Evolutionary conservation across 2,797 vertebrate species (phyloP), one percentile per base, ranked within the genome.

Genomic region (Myioborus miniatus): DNA sequence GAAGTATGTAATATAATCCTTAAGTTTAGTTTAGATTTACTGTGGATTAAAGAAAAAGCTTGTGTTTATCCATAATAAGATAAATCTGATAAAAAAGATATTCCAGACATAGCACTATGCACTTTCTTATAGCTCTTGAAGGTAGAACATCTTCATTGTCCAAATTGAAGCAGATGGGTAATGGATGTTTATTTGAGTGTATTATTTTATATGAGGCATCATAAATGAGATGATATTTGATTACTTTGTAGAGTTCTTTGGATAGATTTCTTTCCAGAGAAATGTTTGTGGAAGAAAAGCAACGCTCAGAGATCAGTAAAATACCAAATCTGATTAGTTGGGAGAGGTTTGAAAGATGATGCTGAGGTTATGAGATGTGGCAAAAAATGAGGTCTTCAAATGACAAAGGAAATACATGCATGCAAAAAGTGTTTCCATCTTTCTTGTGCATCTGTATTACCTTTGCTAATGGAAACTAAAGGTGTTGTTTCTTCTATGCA

Each of bases 1-100:
- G 93, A 98, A 91, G 98, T 98, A 98, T 56, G 91, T 94, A 95
- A 30, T 58, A 26, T 34, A 84, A 62, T 49, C 60, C 29, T 84
- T 62, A 91, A n/a, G 0, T 87, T 93, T 90, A 65, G 27, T 88
- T 86, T 90, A 85, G 36, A 52, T 95, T 69, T 91, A 36, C 78
- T 87, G 59, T 94, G 43, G 72, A 55, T 68, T 76, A 47, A 72
- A 83, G 32, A 43, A 67, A 52, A 49, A 60, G 2, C 14, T 84
- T 65, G 7, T 79, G 11, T 41, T 77, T 59, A 19, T 83, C 27
- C 39, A 22, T 65, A 49, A 36, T 60, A 26, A 12, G 17, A 5
- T 55, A 34, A 37, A 9, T 52, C 14, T 55, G 9, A 8, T 81
- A 4, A n/a, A 44, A 68, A 58, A n/a, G 16, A 16, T 5, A 11